phyloP scores from a whole-genome alignment of 2,113 vertebrate species.

The Poecilia latipinna region DNA sequence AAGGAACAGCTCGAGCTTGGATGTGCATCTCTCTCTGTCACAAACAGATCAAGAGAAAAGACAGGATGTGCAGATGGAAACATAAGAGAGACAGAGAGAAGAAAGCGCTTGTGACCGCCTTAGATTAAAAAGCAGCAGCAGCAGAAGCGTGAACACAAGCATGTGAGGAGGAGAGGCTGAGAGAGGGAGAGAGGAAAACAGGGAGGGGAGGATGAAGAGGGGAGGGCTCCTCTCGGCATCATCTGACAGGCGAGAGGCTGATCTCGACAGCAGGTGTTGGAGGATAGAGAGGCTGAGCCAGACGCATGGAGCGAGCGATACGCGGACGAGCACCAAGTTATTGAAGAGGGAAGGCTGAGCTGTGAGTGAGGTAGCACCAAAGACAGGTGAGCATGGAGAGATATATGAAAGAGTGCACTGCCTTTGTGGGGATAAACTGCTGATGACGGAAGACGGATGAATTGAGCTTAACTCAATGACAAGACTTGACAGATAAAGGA shows the following conservation, averaged over 20 bases:
- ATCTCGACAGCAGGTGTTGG: conserved; percentile 71
- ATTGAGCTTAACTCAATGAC: conserved; percentile 10
- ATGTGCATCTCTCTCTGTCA: conserved; percentile 37
- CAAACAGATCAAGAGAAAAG: conserved; percentile 41
- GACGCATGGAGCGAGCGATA: conserved; percentile 39
- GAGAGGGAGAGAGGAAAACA: conserved; percentile 14
- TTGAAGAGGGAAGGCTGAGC: conserved; percentile 45
- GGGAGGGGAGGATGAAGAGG: conserved; percentile 26
- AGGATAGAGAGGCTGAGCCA: conserved; percentile 52
- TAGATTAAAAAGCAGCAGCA: conserved; percentile 30
- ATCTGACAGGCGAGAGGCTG: conserved; percentile 63
- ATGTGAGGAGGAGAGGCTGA: conserved; percentile 18
- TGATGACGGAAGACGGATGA: conserved; percentile 35
- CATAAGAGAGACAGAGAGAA: conserved; percentile 23
- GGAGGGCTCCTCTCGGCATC: conserved; percentile 68
- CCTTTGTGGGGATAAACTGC: conserved; percentile 25
- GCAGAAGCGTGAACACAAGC: conserved; percentile 17
- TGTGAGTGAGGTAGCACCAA: conserved; percentile 34
- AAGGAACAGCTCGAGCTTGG: conserved; percentile 33
- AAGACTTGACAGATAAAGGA: conserved; percentile 4
- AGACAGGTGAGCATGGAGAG: conserved; percentile 49
- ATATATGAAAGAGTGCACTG: conserved; percentile 21
- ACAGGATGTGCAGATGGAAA: conserved; percentile 25
- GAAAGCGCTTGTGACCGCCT: conserved; percentile 28
- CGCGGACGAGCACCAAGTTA: conserved; percentile 43